Percentiles rank a stretch among this genome's conserved stretches.
Evolutionary conservation across 2,113 vertebrate genomes (phyloP).

Genomic region (Alosa alosa): DNA sequence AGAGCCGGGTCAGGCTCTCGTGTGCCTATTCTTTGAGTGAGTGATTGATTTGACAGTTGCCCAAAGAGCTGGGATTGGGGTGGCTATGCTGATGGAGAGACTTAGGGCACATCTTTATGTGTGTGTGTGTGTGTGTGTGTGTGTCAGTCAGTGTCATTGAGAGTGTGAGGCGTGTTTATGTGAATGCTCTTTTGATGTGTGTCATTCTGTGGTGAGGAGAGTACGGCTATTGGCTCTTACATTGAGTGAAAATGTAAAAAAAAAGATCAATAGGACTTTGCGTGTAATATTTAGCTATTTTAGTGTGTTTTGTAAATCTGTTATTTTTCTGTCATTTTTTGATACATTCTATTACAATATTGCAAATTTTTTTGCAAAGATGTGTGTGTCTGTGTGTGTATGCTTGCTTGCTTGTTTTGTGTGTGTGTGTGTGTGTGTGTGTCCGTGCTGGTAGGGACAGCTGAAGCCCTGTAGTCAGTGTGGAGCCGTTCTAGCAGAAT

Average conservation of each 20-base stretch:
- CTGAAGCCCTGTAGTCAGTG: constrained; percentile 63
- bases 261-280: too few species aligned
- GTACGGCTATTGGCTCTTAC: too few species aligned
- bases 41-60: constrained; percentile 75
- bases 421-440: background rate
- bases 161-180: constrained; percentile 49
- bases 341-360: too few species aligned
- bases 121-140: constrained; percentile 25
- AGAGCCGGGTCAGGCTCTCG: constrained; percentile 61
- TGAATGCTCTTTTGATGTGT: constrained; percentile 42
- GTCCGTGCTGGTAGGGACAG: constrained; percentile 49
- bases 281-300: background rate
- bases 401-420: background rate
- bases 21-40: constrained; percentile 64
- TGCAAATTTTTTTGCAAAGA: too few species aligned
- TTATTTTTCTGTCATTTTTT: too few species aligned
- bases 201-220: constrained; percentile 36
- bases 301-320: background rate
- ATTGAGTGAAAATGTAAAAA: too few species aligned
- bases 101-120: constrained; percentile 17
- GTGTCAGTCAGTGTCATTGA: background rate
- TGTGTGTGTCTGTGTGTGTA: constrained; percentile 32
- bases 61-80: constrained; percentile 65
- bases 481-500: constrained; percentile 50
- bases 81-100: constrained; percentile 31